Percentiles rank a stretch among this genome's conserved stretches.
Conservation (phyloP, 23 tunicate genomes). For the Trididemnum nubilum region DNA sequence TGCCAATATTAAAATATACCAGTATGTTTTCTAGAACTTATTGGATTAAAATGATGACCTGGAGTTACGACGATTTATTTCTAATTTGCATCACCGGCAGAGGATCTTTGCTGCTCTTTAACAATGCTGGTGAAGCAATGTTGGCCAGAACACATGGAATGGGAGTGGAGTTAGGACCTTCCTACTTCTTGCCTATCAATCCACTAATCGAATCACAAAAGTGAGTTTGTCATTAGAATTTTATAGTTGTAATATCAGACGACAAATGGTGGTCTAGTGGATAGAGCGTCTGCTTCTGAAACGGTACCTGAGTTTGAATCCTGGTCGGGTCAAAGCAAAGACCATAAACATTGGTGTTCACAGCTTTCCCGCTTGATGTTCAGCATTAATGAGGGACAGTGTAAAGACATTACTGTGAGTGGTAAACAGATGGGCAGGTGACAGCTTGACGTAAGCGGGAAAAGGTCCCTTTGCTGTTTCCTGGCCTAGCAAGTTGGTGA, state of each 20-base stretch:
- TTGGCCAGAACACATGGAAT: conserved; percentile 28
- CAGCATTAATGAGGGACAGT: background rate
- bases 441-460: too few species aligned
- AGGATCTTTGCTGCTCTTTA: conserved; percentile 58
- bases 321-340: too few species aligned
- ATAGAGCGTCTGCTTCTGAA: too few species aligned
- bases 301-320: too few species aligned
- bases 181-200: conserved; percentile 57
- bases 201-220: conserved; percentile 49
- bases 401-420: too few species aligned
- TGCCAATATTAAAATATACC: too few species aligned
- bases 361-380: too few species aligned
- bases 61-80: conserved; percentile 71
- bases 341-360: too few species aligned
- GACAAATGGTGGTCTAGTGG: background rate
- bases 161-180: conserved; percentile 61
- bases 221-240: too few species aligned
- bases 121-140: conserved; percentile 45
- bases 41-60: conserved; percentile 70
- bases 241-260: background rate
- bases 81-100: conserved; percentile 65
- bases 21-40: background rate
- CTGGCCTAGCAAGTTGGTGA: too few species aligned
- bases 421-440: too few species aligned
- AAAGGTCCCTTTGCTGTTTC: too few species aligned